Base-by-base conservation (phyloP, 2,797 vertebrate genomes). In the Decapterus maruadsi region DNA sequence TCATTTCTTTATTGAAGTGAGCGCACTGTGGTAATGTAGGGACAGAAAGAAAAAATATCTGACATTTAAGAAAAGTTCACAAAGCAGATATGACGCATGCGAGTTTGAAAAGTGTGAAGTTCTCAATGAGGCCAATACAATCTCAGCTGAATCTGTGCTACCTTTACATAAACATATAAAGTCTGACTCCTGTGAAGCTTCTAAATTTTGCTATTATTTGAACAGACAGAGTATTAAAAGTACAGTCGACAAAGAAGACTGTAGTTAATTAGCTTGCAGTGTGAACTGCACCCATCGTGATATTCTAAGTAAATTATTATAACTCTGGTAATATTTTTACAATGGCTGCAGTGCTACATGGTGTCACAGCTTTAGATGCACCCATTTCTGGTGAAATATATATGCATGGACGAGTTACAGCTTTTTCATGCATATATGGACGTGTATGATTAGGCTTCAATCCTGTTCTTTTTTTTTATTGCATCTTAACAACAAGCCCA, bases 241-340 rank as follows among this genome's bases (percentile, higher is more conserved):
- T n/a, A n/a, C n/a, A n/a, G n/a, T n/a, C n/a, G n/a, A n/a, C n/a
- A n/a, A n/a, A n/a, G n/a, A n/a, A n/a, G n/a, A n/a, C n/a, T 12
- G 16, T 26, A 48, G 34, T 36, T 46, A 43, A 61, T 77, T 22
- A 20, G 45, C 46, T 75, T 16, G 6, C n/a, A n/a, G n/a, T n/a
- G n/a, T n/a, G n/a, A n/a, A n/a, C 51, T 77, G 42, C 34, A 36
- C 19, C 50, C 55, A 43, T 54, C n/a, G 22, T 53, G 26, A 71
- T 66, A 70, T 43, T 70, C 66, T 64, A 78, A 78, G 75, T 64
- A 78, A 78, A 77, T 72, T 71, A 58, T 48, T 38, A 58, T 34
- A 56, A 65, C 50, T 70, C n/a, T 38, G 50, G 46, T 56, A 6
- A 10, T 1, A 73, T 38, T 48, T 78, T 68, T 45, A 36, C 48